Base-by-base conservation (phyloP, 2,113 vertebrate species). In the Acanthochromis polyacanthus region DNA sequence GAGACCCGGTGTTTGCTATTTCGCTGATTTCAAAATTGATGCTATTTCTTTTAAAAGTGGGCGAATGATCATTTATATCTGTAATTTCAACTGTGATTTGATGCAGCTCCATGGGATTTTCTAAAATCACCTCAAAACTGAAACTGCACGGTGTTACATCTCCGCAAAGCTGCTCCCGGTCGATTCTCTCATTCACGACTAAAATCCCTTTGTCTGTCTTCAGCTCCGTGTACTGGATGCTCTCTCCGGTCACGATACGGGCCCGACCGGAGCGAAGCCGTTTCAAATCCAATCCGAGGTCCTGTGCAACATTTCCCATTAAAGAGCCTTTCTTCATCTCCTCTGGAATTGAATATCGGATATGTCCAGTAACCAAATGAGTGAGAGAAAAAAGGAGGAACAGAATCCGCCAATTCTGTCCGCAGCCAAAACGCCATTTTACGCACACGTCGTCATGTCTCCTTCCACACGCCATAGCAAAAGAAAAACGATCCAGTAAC, bases 101-200 rank as follows among this genome's bases (percentile, higher is more conserved):
- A 28, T 90, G 80, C 0, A 91, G 17, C 53, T 91, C 86, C 51
- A 89, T 85, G 0, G 95, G 95, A 0, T 94, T 93, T 87, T 95
- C 90, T 25, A 92, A 60, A 73, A 94, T 90, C 10, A 93, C 9
- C 62, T 92, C 91, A 46, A 94, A 87, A 63, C 73, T 89, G 28
- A 93, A 91, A 10, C 87, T 92, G 2, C 92, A 94, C 0, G 88
- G 88, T 0, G 89, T 82, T 0, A 51, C 36, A 20, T 90, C 87
- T 38, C 84, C 83, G 1, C 92, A 93, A 17, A 93, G 85, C 75
- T 89, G 80, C 79, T 93, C 92, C 12, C 91, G 66, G 67, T 93
- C 92, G 19, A 92, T 92, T 63, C 85, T 85, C 48, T 91, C 86
- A 1, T 70, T 88, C 1, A 92, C 89, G 9, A 92, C 71, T 6